phyloP scores from a whole-genome alignment of 1,140 invertebrate genomes.

The Asobara japonica region DNA sequence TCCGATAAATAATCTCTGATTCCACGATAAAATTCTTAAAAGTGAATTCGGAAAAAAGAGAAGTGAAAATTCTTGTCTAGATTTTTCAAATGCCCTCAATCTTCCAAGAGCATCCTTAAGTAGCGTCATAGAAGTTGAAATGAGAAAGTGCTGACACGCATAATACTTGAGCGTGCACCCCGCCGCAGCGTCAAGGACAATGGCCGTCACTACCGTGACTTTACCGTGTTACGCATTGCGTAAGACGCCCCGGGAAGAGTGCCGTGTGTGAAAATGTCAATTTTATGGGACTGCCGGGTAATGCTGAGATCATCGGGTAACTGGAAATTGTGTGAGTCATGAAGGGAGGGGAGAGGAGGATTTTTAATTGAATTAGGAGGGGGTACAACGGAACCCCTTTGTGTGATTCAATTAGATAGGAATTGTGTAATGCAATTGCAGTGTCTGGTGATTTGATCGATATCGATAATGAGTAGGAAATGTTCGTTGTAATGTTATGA shows the following conservation, averaged over 20 bases:
- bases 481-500: no score
- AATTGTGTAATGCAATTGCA: no score
- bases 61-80: no score
- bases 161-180: background rate
- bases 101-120: no score
- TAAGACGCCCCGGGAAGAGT: background rate
- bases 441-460: no score
- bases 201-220: slow-evolving; percentile 32
- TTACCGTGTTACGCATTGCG: slow-evolving; percentile 29
- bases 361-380: background rate
- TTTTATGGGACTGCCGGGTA: background rate
- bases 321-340: background rate
- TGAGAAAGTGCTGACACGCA: slow-evolving; percentile 31
- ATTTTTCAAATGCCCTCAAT: no score
- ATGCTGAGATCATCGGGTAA: background rate
- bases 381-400: background rate
- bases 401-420: background rate
- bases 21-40: no score
- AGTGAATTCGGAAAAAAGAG: no score
- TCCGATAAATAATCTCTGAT: no score
- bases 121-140: background rate
- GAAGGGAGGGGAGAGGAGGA: background rate
- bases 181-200: slow-evolving; percentile 24
- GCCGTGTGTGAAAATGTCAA: background rate
- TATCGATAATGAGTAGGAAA: no score